phyloP scores from a whole-genome alignment of 2,113 vertebrate species.

The Chloropsis hardwickii region DNA sequence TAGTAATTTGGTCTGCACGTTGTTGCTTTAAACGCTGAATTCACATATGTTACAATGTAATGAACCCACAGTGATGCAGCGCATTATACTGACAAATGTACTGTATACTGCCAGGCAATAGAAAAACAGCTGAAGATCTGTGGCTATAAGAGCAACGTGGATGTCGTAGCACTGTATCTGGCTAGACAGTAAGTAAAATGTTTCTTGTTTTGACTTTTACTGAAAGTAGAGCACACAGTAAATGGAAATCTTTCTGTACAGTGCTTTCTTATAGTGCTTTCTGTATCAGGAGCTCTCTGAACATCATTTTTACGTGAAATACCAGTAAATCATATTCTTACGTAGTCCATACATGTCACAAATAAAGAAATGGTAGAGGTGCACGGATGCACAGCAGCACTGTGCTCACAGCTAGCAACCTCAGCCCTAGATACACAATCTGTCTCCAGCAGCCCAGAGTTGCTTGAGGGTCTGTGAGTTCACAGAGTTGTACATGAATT shows the following conservation, averaged over 20 bases:
- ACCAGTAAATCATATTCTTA: background rate
- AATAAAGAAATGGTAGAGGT: background rate
- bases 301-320: background rate
- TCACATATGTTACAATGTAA: background rate
- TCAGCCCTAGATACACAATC: background rate
- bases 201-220: background rate
- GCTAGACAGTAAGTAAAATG: constrained; percentile 70
- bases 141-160: constrained; percentile 67
- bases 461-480: background rate
- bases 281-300: background rate
- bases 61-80: background rate
- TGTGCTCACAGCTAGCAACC: background rate
- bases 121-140: constrained; percentile 71
- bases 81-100: constrained; percentile 43
- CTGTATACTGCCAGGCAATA: constrained; percentile 70
- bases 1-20: constrained; percentile 8
- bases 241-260: background rate
- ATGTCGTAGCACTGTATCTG: constrained; percentile 73
- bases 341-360: background rate
- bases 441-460: background rate
- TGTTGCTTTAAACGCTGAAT: constrained; percentile 6
- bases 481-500: background rate
- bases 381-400: background rate
- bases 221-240: background rate
- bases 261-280: background rate